Evolutionary conservation across 30 jellyfish, hydroid and myxozoan species (phyloP).

Genomic region (Pelagia noctiluca): DNA sequence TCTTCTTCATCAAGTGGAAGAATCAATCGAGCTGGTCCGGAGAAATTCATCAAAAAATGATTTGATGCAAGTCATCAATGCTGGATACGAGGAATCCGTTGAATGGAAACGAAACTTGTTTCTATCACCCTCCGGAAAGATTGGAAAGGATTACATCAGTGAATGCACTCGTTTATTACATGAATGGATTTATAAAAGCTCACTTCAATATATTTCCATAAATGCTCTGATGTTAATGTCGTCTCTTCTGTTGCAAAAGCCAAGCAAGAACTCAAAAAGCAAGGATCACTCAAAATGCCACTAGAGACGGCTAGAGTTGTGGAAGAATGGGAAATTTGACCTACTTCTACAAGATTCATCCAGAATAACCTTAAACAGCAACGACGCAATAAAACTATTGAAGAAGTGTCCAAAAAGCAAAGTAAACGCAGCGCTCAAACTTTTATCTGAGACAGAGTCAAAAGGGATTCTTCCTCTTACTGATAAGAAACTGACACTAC

Average conservation of each 20-base stretch:
- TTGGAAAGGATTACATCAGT: neutral
- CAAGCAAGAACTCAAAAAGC: neutral
- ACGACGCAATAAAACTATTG: neutral
- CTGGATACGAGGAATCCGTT: too few species aligned
- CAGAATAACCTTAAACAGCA: neutral
- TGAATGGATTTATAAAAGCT: neutral
- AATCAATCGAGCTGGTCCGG: too few species aligned
- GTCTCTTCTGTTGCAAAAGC: slow-evolving; percentile 1
- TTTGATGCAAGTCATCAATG: too few species aligned
- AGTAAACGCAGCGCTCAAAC: slow-evolving; percentile 1
- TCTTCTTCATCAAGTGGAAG: neutral
- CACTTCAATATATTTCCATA: neutral
- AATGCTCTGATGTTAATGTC: neutral
- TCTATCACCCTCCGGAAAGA: neutral
- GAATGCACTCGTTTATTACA: neutral
- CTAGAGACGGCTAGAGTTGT: neutral
- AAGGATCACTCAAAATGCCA: neutral
- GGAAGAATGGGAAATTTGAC: slow-evolving; percentile 2
- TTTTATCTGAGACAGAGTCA: too few species aligned
- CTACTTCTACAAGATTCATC: neutral
- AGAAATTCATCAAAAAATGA: too few species aligned
- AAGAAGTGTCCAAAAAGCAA: neutral
- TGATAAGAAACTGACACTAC: too few species aligned
- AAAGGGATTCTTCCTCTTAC: too few species aligned
- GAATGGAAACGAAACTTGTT: too few species aligned